These are phyloP conservation scores for Rotaria sp. DNA, from an alignment of 2,888 invertebrate genomes.

Conservation along the genomic window DNA sequence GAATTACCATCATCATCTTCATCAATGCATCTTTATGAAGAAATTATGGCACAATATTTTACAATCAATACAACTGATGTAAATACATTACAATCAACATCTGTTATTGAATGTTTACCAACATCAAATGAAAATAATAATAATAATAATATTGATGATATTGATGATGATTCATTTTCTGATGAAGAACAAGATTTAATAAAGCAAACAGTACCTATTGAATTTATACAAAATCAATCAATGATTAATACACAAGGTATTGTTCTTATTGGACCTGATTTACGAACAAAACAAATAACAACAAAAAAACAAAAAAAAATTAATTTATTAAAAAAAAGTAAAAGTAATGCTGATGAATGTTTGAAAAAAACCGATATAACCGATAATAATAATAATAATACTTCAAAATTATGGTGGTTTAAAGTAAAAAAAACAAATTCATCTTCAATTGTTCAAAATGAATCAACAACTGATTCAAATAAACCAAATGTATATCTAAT, in stretches of 20 bases:
- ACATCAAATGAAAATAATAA: background rate
- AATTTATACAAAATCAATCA: background rate
- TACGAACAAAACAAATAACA: background rate
- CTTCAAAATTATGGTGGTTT: constrained; percentile 5
- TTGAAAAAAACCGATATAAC: background rate
- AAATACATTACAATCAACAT: background rate
- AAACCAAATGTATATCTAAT: background rate
- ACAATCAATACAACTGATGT: background rate
- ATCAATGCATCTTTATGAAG: constrained; percentile 30
- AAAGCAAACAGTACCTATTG: background rate
- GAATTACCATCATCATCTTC: background rate
- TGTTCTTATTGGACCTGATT: background rate
- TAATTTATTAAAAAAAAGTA: background rate
- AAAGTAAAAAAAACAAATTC: background rate
- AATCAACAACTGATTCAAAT: background rate
- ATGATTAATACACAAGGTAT: background rate
- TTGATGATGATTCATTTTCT: background rate
- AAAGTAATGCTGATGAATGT: constrained; percentile 1
- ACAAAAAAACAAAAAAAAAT: background rate
- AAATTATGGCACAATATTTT: constrained; percentile 28
- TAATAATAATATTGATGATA: background rate
- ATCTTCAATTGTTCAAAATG: background rate
- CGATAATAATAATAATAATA: background rate
- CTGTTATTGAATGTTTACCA: background rate
- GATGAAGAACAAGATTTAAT: background rate